phyloP scores from a whole-genome alignment of 2,797 vertebrate genomes.

The Natrix natrix region DNA sequence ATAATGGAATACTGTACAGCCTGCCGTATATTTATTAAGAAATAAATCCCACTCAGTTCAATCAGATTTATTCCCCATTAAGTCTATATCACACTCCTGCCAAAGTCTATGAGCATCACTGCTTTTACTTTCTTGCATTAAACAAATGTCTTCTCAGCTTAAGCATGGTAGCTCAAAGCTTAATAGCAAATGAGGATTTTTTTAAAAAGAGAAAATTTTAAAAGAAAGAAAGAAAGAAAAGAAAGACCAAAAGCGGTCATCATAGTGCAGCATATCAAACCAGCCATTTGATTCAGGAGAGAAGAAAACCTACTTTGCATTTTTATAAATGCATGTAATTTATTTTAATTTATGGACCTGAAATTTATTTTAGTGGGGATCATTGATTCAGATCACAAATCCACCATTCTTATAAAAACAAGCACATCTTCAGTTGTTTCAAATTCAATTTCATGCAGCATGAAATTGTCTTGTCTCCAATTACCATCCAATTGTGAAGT shows the following conservation, averaged over 20 bases:
- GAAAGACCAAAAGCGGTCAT: not conserved
- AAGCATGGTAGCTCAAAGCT: not conserved
- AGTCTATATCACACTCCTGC: not conserved
- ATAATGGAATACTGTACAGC: not conserved
- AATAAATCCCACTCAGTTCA: not conserved
- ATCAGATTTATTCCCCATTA: not conserved
- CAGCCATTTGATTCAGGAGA: not conserved
- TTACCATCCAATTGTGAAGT: slow-evolving; percentile 45
- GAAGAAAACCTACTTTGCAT: not conserved
- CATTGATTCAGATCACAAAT: slow-evolving; percentile 24
- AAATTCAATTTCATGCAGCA: slow-evolving; percentile 39
- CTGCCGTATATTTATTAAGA: not conserved
- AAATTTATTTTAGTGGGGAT: slow-evolving; percentile 4
- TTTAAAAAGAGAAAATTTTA: not conserved
- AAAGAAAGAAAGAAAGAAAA: not conserved
- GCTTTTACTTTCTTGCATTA: not conserved
- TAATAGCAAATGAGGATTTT: not conserved
- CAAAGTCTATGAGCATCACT: not conserved
- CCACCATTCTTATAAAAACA: slow-evolving; percentile 32
- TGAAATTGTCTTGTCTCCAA: slow-evolving; percentile 44
- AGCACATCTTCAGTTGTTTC: slow-evolving; percentile 29
- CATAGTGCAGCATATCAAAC: not conserved
- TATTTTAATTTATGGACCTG: not conserved
- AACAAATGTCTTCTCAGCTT: not conserved
- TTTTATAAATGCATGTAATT: not conserved